Evolutionary conservation across 2,797 vertebrate genomes (phyloP), one percentile per base, ranked within the genome.

Genomic region (Ammospiza maritima): DNA sequence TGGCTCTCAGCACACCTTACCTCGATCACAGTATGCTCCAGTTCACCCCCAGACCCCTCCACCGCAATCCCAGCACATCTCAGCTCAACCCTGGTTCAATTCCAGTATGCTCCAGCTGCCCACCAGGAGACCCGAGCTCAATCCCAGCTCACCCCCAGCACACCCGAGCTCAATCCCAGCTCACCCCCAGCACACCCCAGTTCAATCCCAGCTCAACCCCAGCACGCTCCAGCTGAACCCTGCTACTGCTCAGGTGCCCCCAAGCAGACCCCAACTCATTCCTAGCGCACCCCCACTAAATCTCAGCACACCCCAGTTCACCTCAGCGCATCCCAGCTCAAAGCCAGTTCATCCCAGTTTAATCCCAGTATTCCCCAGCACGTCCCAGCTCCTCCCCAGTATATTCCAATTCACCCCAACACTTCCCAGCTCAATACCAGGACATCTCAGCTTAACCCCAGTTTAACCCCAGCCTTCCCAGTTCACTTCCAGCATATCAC

Each of bases 11-110:
- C 34, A 21, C 8, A 25, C 16, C 20, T 66, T n/a, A 72, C 13
- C 27, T 61, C 21, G 29, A 5, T 1, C 0, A 11, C 50, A 8
- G 3, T 6, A 15, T 5, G 16, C 5, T 26, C 76, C 51, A 36
- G 13, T 12, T 74, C 48, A 19, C 13, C 9, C 14, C 26, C 61
- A n/a, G 48, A 15, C 15, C 4, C 15, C 22, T 17, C 42, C 51
- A n/a, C 21, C 0, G 3, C 26, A 57, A 27, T 58, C 32, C 44
- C 74, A n/a, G 56, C 3, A 8, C 7, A 6, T 6, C 21, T 48
- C 38, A 42, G 48, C 11, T 66, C 36, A 36, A 6, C 3, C 19
- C 47, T 7, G 9, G 17, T 16, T 69, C 56, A 51, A 16, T 53
- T 48, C 32, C 74, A 54, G 18, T 22, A 9, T 16, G 51, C 16